phyloP scores from a whole-genome alignment of 35 echinoderm and acorn worm species.

The Acanthaster planci region DNA sequence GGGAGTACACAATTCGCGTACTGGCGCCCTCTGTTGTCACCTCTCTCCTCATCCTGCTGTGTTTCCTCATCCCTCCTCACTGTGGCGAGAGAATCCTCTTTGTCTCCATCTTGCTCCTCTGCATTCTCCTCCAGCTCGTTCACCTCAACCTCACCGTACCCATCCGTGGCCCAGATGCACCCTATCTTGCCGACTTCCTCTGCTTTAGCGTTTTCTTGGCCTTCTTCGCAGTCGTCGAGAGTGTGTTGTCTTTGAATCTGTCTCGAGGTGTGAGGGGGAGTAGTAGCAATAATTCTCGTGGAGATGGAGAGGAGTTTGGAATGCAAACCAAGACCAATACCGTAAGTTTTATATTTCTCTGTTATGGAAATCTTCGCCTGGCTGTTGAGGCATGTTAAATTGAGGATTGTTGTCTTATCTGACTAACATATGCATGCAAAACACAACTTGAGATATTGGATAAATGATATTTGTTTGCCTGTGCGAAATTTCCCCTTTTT shows the following conservation, averaged over 20 bases:
- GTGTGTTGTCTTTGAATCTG: background rate
- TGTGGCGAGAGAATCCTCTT: background rate
- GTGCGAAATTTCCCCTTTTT: no score
- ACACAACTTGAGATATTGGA: no score
- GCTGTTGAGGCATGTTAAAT: no score
- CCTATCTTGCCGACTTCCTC: background rate
- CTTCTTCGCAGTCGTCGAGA: background rate
- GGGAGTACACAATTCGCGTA: background rate
- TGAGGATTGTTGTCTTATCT: no score
- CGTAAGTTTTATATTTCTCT: no score
- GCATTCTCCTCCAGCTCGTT: background rate
- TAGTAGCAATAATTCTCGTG: no score
- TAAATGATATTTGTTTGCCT: no score
- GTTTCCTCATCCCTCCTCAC: background rate
- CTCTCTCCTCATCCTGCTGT: background rate
- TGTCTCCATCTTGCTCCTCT: background rate
- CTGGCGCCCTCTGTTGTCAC: background rate
- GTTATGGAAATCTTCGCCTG: no score
- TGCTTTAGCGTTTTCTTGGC: conserved; percentile 18
- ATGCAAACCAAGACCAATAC: no score
- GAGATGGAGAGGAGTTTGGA: background rate
- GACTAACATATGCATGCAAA: no score
- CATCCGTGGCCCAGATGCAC: background rate
- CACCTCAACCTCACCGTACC: conserved; percentile 1
- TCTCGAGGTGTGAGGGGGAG: background rate